A percentile compares a stretch with the other conserved stretches of the same genome.
Evolutionary conservation across 64 coral and sea anemone genomes (phyloP).

Genomic region (Montipora cactus): DNA sequence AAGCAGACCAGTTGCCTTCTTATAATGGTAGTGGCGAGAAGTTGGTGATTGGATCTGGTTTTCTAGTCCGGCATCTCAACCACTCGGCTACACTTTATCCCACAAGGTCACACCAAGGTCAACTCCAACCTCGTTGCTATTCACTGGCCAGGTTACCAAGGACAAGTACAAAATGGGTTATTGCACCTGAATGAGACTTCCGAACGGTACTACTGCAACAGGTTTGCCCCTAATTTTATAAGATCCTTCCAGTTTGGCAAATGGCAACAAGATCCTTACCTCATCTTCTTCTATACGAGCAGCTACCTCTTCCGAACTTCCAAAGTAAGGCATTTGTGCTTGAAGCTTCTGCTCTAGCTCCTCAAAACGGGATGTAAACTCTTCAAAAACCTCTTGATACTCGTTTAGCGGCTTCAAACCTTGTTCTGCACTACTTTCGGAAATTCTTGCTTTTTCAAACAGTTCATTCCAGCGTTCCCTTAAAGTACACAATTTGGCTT

Average conservation of each 20-base stretch:
- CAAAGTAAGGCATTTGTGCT: slow-evolving; percentile 77
- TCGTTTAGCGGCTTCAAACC: slow-evolving; percentile 89
- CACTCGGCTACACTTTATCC: no score
- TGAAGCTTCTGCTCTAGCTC: slow-evolving; percentile 82
- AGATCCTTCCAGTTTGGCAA: background rate
- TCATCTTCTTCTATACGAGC: slow-evolving; percentile 82
- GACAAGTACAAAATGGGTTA: background rate
- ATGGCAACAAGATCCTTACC: slow-evolving; percentile 23
- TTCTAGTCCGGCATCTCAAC: no score
- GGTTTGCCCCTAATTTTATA: background rate
- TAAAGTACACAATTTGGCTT: slow-evolving; percentile 85
- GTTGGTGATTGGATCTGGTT: no score
- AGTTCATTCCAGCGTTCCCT: slow-evolving; percentile 95
- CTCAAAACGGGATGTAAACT: slow-evolving; percentile 89
- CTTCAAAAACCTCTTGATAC: slow-evolving; percentile 91
- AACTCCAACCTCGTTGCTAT: no score
- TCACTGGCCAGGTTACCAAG: no score
- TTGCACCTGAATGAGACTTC: background rate
- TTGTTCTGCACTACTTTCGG: slow-evolving; percentile 83
- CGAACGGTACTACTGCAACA: background rate
- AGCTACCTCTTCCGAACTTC: slow-evolving; percentile 71
- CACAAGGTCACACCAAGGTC: no score
- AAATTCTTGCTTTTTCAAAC: slow-evolving; percentile 82
- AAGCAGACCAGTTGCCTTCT: no score
- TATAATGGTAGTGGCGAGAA: no score